Evolutionary conservation across 1,140 invertebrate species (phyloP), one percentile per base, ranked within the genome.

Genomic region (Cherax quadricarinatus): DNA sequence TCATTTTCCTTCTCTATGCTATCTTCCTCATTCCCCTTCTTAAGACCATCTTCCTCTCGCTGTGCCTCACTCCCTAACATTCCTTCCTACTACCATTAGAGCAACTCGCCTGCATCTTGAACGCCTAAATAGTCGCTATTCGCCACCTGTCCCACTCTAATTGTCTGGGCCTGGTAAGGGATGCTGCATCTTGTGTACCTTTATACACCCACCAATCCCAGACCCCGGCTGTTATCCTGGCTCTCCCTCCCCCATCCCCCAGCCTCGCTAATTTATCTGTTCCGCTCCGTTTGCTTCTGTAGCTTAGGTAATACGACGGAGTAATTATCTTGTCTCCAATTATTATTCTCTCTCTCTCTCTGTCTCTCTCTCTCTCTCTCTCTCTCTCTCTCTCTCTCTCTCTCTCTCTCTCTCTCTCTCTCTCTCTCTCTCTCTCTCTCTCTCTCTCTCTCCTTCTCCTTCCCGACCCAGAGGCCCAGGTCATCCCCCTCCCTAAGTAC

Each of bases 331-430:
- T 57, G 53, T 57, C 53, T 57, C 7, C 7, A 57, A 57, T 57
- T 57, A 14, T 70, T 16, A 16, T n/a, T 18, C 10, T 70, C 16
- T 16, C 16, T 18, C 12, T 70, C 62, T 41, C 78, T 41, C n/a
- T 41, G 1, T 80, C 78, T 80, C 78, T 80, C 78, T 80, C 78
- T 80, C 78, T 80, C 78, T 80, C 78, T 7, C 78, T 80, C 78
- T 14, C 78, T 80, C 78, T 79, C 78, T 79, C 78, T 79, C 78
- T 79, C 78, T 79, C 78, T 79, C 78, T 79, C 78, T 79, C 78
- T 79, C 78, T 79, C 78, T 79, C 79, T 81, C 79, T 81, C 41
- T 81, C 79, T 81, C 79, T 81, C 79, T 81, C 48, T 81, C 79
- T 81, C 48, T 81, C 79, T 81, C 48, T 81, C 48, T 81, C 48